Base-by-base conservation (phyloP, 2,888 invertebrate species). In the Clepsis dumicolana region DNA sequence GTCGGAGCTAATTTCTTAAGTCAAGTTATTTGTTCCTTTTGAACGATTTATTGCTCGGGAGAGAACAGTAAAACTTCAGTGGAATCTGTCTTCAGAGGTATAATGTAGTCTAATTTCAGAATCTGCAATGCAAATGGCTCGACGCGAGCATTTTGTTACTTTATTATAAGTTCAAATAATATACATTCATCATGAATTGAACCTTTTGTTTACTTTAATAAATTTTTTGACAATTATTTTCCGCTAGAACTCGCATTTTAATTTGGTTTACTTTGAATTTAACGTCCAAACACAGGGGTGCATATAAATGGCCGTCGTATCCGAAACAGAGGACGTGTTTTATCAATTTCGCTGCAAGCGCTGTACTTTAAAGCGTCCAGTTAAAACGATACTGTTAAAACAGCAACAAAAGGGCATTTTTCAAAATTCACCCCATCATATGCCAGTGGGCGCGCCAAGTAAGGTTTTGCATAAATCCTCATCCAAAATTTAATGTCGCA, bases 11-110 rank as follows among this genome's bases (percentile, higher is more conserved):
- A 89, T 87, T 87, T 85, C 82, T 81, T 80, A 80, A 83, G 81
- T 83, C 78, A 79, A 89, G 84, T 86, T 89, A 88, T 89, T 89
- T 88, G 89, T 87, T 89, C 84, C 81, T 80, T 81, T 80, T 81
- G 82, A 86, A 78, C 80, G 79, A 88, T 89, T 90, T 90, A 89
- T 88, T 85, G 83, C 86, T 81, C 79, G 74, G 75, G 78, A 76
- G 78, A 79, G 79, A 77, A 73, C 75, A 74, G 72, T 71, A 72
- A 80, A 86, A 87, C 83, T 88, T 85, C 74, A 78, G 77, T 85
- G 85, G 86, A 87, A 86, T 87, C 83, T 80, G 77, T 83, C 79
- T 84, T 81, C 78, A 77, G 75, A 80, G 84, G 81, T 86, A 83
- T 84, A 86, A 84, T 85, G 85, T 82, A 82, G 84, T 82, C 81